Conservation (phyloP, 1,140 invertebrate species). For the Oryctes rhinoceros region DNA sequence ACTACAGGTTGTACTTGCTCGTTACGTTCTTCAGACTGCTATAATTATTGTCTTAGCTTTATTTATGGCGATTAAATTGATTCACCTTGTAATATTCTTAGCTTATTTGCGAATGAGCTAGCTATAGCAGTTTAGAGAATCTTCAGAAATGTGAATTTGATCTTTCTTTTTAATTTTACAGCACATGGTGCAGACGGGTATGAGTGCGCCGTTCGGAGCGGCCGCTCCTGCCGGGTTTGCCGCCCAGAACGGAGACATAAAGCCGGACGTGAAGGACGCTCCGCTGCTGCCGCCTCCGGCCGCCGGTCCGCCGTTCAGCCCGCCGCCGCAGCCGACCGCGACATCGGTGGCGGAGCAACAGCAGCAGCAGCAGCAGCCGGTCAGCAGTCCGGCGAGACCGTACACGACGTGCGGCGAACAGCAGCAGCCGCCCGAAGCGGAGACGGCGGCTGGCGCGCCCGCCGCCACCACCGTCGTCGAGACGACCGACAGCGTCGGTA, state of each 20-base stretch:
- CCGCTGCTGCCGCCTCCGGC: conserved; percentile 61
- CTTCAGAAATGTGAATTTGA: too few species aligned
- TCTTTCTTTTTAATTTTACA: conserved; percentile 64
- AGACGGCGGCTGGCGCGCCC: conserved; percentile 43
- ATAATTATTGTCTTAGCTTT: too few species aligned
- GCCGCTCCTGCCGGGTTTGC: conserved; percentile 81
- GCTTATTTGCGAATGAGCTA: too few species aligned
- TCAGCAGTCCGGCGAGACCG: conserved; percentile 57
- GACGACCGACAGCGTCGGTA: conserved; percentile 45
- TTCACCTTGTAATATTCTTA: too few species aligned
- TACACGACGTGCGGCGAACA: conserved; percentile 60
- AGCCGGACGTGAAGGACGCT: conserved; percentile 64
- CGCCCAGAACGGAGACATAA: conserved; percentile 74
- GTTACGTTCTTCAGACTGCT: too few species aligned
- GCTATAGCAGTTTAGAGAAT: too few species aligned
- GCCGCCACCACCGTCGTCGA: conserved; percentile 47
- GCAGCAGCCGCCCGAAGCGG: conserved; percentile 48
- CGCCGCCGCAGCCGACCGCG: conserved; percentile 56
- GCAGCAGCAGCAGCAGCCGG: conserved; percentile 61
- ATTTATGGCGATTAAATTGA: too few species aligned
- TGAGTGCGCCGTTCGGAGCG: conserved; percentile 81
- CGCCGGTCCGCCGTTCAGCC: conserved; percentile 60
- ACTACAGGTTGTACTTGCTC: too few species aligned
- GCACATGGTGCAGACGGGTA: conserved; percentile 95
- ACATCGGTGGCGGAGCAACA: conserved; percentile 59